Evolutionary conservation across 2,797 vertebrate species (phyloP).

Genomic region (Sphenopsis melanotis): DNA sequence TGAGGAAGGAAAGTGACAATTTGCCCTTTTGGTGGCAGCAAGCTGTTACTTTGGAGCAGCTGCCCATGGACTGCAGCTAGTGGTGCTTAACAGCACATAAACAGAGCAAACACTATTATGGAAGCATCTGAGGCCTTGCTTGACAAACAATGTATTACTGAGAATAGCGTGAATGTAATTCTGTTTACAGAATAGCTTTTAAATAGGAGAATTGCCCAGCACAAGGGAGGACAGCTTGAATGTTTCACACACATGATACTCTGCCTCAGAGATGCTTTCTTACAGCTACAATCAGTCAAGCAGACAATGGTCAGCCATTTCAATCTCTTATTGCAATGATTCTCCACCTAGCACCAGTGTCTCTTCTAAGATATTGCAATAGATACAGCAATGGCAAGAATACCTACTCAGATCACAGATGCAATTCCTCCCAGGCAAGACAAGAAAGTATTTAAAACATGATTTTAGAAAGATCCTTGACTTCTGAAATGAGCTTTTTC

Average conservation of each 20-base stretch:
- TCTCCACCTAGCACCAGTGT: conserved; percentile 13
- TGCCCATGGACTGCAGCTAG: conserved; percentile 28
- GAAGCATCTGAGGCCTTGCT: conserved; percentile 44
- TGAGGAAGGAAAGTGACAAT: neutral
- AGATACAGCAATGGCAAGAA: conserved; percentile 3
- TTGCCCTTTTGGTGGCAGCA: neutral
- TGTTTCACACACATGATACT: neutral
- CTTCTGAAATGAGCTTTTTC: neutral
- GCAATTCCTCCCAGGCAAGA: conserved; percentile 48
- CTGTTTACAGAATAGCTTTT: conserved; percentile 7
- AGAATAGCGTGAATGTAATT: neutral
- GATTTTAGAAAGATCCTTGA: conserved; percentile 22
- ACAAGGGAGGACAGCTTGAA: neutral
- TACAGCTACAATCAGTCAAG: conserved; percentile 7
- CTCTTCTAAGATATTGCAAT: conserved; percentile 4
- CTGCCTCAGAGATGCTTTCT: conserved; percentile 42
- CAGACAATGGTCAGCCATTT: conserved; percentile 42
- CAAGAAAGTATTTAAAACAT: conserved; percentile 44
- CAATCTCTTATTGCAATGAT: conserved; percentile 9
- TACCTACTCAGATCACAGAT: conserved; percentile 36
- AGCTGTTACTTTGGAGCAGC: conserved; percentile 26
- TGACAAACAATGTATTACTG: neutral
- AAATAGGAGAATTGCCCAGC: neutral
- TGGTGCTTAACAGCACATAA: neutral
- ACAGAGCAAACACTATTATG: conserved; percentile 6